Evolutionary conservation across 2,797 vertebrate genomes (phyloP), one percentile per base, ranked within the genome.

Genomic region (Limnodromus scolopaceus): DNA sequence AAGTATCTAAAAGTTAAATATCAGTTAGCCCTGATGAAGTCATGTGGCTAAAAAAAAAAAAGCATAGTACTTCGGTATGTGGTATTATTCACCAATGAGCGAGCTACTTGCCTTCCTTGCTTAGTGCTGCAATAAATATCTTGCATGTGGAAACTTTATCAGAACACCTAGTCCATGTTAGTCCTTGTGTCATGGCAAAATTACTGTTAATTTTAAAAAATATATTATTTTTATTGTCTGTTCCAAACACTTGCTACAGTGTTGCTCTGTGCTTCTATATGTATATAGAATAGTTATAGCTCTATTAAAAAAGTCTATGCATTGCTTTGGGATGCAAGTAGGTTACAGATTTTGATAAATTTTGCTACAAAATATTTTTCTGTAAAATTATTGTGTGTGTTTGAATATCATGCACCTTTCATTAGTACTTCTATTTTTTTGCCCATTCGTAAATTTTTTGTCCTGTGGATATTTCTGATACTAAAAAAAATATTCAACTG

Each of bases 391-490:
- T 9, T 60, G 19, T 39, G 8, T 54, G 16, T 39, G 39, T 60
- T 58, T 81, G n/a, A 84, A 34, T 76, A 45, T 85, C 51, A 16
- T 8, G 6, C 53, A 45, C 19, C 54, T 93, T 87, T 81, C 48
- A 85, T 43, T 48, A 39, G 46, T 68, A 74, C n/a, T 38, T 84
- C 39, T 76, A 2, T 51, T 36, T 75, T 81, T 83, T 92, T 74
- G 48, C 30, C 70, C 45, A 60, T 89, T 66, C 20, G 4, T 93
- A 53, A 30, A 30, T 68, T 76, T 60, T 89, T 85, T 39, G 87
- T 34, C 36, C 15, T 54, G 39, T 72, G 92, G 75, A 20, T 93
- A 93, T 95, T 97, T 97, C 30, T 74, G 78, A n/a, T 70, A 65
- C 16, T 83, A 58, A 46, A 91, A 65, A 66, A 22, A 65, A 34